Percentiles rank a stretch among this genome's conserved stretches.
Evolutionary conservation across 2,888 invertebrate species (phyloP).

Genomic region (Micoletzkya japonica): DNA sequence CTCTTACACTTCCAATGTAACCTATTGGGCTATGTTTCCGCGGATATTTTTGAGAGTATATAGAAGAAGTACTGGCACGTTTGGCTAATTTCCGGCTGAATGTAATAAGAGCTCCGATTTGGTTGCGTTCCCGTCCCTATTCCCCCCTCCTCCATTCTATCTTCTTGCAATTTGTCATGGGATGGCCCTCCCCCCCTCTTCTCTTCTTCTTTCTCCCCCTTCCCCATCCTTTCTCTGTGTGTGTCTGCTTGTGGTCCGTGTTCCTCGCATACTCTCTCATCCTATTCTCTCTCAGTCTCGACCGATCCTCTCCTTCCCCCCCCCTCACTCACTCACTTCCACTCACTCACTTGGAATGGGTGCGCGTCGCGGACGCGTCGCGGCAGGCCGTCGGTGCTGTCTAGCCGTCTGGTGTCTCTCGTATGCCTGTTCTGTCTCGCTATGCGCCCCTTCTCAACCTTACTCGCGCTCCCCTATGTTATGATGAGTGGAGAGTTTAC

Average conservation of each 20-base stretch:
- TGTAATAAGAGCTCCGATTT: too few species aligned
- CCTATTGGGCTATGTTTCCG: too few species aligned
- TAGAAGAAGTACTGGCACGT: too few species aligned
- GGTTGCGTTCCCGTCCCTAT: background rate
- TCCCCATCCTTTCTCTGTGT: background rate
- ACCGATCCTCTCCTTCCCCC: background rate
- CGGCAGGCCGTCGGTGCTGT: background rate
- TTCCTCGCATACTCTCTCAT: background rate
- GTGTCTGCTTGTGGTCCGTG: background rate
- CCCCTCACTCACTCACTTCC: background rate
- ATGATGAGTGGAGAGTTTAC: too few species aligned
- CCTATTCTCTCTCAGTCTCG: background rate
- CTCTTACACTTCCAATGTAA: too few species aligned
- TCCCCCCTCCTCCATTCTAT: background rate
- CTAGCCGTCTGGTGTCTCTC: background rate
- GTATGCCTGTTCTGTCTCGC: background rate
- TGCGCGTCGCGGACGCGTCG: background rate
- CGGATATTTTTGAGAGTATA: too few species aligned
- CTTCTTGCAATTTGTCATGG: constrained; percentile 5
- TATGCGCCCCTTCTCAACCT: background rate
- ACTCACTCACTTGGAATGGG: background rate
- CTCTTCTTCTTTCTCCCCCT: background rate
- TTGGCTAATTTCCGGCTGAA: too few species aligned
- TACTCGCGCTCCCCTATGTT: too few species aligned
- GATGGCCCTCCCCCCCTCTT: constrained; percentile 11